Conservation (phyloP, 2,113 vertebrate genomes). For the Porphyrio hochstetteri region DNA sequence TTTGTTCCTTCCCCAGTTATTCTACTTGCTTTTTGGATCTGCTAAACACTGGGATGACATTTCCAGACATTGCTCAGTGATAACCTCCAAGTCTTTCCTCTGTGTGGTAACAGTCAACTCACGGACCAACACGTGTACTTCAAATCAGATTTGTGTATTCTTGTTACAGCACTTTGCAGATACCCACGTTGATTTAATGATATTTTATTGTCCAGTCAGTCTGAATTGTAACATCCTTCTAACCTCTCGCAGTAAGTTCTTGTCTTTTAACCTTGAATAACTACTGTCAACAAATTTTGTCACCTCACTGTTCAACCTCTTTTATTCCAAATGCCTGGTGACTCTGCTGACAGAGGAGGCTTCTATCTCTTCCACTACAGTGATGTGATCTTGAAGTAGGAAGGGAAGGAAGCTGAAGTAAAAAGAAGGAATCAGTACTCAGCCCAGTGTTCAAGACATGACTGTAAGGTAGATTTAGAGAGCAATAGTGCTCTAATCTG, state of each 20-base stretch:
- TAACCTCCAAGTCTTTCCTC: constrained; percentile 34
- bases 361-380: neutral
- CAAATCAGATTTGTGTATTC: constrained; percentile 31
- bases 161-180: neutral
- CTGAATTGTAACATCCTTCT: neutral
- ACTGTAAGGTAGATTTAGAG: neutral
- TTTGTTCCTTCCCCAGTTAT: neutral
- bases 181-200: neutral
- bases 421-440: neutral
- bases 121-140: neutral
- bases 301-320: neutral
- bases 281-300: neutral
- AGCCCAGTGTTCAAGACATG: neutral
- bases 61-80: constrained; percentile 19
- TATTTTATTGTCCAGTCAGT: neutral
- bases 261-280: neutral
- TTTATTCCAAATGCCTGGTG: neutral
- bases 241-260: neutral
- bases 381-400: neutral
- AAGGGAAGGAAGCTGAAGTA: neutral
- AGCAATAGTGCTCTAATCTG: neutral
- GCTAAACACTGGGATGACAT: constrained; percentile 1
- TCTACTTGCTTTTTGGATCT: neutral
- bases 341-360: neutral
- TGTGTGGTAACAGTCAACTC: neutral